These are phyloP conservation scores for Drosophila kanapiae DNA, from an alignment of 1,140 invertebrate genomes.

Conservation along the genomic window DNA sequence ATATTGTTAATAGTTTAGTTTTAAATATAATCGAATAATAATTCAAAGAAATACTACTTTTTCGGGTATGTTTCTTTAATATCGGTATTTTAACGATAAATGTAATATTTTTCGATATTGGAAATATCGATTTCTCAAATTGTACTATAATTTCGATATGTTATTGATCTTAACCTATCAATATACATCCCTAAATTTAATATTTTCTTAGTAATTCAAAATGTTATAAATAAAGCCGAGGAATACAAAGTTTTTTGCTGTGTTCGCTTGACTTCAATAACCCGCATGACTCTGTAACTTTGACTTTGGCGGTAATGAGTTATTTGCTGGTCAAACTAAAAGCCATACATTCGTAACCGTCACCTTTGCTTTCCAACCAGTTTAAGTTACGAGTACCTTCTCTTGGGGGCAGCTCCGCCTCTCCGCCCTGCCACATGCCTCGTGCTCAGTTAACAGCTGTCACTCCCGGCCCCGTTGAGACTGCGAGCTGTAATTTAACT, in stretches of 20 bases:
- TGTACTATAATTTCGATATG: too few species aligned
- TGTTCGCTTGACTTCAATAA: neutral
- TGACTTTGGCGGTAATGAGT: neutral
- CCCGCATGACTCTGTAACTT: slow-evolving; percentile 3
- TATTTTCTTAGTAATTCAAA: too few species aligned
- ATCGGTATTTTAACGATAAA: too few species aligned
- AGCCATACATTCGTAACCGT: slow-evolving; percentile 1
- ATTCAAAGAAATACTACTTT: too few species aligned
- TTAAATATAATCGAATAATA: too few species aligned
- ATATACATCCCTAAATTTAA: too few species aligned
- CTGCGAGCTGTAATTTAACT: slow-evolving; percentile 36
- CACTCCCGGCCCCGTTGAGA: slow-evolving; percentile 30
- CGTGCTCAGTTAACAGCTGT: slow-evolving; percentile 50
- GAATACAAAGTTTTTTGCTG: neutral
- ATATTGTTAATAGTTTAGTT: too few species aligned
- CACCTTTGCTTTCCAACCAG: slow-evolving; percentile 37
- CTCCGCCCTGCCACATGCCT: slow-evolving; percentile 12
- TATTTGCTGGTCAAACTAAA: slow-evolving; percentile 25
- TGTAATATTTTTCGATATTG: too few species aligned
- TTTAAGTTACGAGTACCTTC: slow-evolving; percentile 22
- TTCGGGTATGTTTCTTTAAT: too few species aligned
- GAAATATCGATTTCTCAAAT: too few species aligned
- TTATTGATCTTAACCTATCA: too few species aligned
- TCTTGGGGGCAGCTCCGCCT: neutral
- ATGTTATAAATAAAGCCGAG: neutral